A percentile compares a stretch with the other conserved stretches of the same genome.
Conservation (phyloP, 2,797 vertebrate species). For the Parauchenoglanis ngamensis region DNA sequence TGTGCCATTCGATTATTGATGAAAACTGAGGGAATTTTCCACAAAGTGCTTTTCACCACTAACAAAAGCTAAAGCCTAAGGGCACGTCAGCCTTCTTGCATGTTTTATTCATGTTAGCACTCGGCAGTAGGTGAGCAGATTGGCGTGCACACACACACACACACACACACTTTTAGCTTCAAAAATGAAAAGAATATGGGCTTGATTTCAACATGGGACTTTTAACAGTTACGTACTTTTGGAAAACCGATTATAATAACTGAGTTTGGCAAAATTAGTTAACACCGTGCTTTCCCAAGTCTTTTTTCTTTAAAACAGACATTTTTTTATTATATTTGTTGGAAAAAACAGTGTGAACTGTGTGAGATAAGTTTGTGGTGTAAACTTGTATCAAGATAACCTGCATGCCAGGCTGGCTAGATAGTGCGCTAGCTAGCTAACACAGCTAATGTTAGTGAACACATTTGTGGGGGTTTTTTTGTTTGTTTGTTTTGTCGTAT, state of each 20-base stretch:
- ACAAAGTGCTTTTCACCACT: conserved; percentile 2
- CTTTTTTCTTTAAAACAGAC: neutral
- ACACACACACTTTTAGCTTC: neutral
- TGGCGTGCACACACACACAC: neutral
- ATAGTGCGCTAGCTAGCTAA: neutral
- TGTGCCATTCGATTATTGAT: conserved; percentile 23
- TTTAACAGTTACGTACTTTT: neutral
- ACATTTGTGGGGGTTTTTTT: neutral
- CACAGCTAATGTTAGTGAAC: neutral
- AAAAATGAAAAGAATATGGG: neutral
- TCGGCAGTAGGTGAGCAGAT: neutral
- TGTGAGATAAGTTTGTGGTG: neutral
- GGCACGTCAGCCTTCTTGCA: conserved; percentile 1
- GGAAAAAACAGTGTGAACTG: neutral
- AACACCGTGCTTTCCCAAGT: neutral
- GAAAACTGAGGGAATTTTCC: conserved; percentile 36
- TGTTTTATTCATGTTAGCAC: conserved; percentile 37
- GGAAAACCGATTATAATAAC: neutral
- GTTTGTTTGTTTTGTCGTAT: neutral
- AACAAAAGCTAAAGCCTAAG: conserved; percentile 5
- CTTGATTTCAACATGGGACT: neutral
- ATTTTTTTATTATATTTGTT: neutral
- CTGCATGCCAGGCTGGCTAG: neutral
- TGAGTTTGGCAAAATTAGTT: neutral
- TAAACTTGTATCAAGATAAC: neutral